Percentiles rank a stretch among this genome's conserved stretches.
Evolutionary conservation across 2,888 invertebrate genomes (phyloP).

Genomic region (Luffia ferchaultella): DNA sequence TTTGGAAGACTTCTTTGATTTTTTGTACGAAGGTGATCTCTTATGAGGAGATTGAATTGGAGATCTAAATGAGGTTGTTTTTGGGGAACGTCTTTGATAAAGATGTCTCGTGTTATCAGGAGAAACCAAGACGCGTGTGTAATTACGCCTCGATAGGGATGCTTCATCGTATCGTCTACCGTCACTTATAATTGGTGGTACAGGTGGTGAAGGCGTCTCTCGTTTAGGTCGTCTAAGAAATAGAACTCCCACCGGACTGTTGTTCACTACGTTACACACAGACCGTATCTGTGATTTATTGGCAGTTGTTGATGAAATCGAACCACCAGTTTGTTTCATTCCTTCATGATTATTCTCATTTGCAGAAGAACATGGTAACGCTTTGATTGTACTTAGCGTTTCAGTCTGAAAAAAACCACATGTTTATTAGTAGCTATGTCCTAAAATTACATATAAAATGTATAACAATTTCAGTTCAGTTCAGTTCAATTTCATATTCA

Average conservation of each 20-base stretch:
- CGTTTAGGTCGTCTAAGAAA: conserved; percentile 49
- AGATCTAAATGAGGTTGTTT: conserved; percentile 26
- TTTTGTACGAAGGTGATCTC: conserved; percentile 34
- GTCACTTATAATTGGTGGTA: conserved; percentile 13
- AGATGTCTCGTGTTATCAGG: conserved; percentile 25
- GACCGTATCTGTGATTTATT: conserved; percentile 26
- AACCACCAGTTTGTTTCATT: conserved; percentile 1
- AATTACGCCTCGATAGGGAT: conserved; percentile 27
- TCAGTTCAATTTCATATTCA: too few species aligned
- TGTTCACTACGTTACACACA: conserved; percentile 19
- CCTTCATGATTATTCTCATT: too few species aligned
- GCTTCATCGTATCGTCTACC: conserved; percentile 10
- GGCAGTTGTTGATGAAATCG: neutral
- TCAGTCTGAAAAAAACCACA: too few species aligned
- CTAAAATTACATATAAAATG: too few species aligned
- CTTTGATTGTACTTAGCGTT: too few species aligned
- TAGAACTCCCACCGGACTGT: conserved; percentile 37
- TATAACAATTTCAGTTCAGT: too few species aligned
- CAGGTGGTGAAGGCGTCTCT: conserved; percentile 20
- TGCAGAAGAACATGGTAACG: too few species aligned
- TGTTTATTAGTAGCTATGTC: too few species aligned
- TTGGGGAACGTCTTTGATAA: conserved; percentile 35
- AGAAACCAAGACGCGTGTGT: conserved; percentile 48
- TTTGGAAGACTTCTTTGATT: conserved; percentile 33
- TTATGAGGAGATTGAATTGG: conserved; percentile 18